Evolutionary conservation across 2,888 invertebrate genomes (phyloP).

Genomic region (Eurytoma adleriae): DNA sequence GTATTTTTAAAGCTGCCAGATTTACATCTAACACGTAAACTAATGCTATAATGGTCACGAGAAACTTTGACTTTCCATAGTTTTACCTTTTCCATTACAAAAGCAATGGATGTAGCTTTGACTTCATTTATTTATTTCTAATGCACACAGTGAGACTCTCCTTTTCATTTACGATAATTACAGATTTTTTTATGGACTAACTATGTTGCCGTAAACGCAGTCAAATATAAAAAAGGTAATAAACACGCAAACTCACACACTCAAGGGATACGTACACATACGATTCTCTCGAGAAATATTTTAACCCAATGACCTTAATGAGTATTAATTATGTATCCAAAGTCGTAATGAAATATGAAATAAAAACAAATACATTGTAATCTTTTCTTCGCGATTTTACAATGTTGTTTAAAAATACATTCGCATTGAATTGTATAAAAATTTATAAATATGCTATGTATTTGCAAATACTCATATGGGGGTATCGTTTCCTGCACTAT

Average conservation of each 20-base stretch:
- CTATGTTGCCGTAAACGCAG: conserved; percentile 20
- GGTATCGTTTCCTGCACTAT: conserved; percentile 35
- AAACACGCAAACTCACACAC: conserved; percentile 15
- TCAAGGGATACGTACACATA: conserved; percentile 17
- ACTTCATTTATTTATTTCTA: conserved; percentile 36
- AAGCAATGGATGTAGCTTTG: conserved; percentile 16
- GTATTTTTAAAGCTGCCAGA: not conserved
- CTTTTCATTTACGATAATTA: conserved; percentile 27
- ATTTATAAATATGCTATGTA: conserved; percentile 12
- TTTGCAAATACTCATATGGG: conserved; percentile 26
- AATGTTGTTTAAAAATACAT: conserved; percentile 23
- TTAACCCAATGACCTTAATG: conserved; percentile 69
- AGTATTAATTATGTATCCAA: conserved; percentile 56
- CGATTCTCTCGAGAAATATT: conserved; percentile 53
- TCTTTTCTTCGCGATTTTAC: conserved; percentile 3
- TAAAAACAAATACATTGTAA: conserved; percentile 16
- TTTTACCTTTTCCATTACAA: conserved; percentile 23
- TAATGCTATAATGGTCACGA: conserved; percentile 9
- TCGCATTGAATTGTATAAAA: conserved; percentile 1
- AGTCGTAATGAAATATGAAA: conserved; percentile 36
- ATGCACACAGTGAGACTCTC: conserved; percentile 29
- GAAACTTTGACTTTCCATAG: conserved; percentile 39
- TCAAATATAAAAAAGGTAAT: conserved; percentile 19
- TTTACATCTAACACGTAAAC: conserved; percentile 19
- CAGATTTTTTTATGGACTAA: conserved; percentile 28